Conservation (phyloP, 2,113 vertebrate genomes). For the Catharus fuscescens region DNA sequence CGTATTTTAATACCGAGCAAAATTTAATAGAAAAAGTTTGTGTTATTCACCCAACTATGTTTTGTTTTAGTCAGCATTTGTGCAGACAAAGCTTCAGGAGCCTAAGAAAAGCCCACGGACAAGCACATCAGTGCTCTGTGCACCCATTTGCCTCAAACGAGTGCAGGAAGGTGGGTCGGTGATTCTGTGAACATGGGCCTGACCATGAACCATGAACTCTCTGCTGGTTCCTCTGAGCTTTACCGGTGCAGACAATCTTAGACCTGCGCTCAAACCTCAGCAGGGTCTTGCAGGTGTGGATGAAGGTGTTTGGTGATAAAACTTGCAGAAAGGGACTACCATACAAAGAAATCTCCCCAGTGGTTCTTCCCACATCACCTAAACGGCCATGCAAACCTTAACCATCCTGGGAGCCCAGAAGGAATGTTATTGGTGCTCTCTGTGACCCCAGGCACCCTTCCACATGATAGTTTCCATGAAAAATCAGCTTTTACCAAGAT, state of each 20-base stretch:
- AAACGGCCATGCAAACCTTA: neutral
- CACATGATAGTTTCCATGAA: neutral
- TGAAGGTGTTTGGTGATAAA: neutral
- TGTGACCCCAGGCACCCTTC: neutral
- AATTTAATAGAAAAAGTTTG: slow-evolving; percentile 15
- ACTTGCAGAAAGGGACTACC: neutral
- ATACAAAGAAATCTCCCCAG: neutral
- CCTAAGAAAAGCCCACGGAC: neutral
- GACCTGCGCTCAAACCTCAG: neutral
- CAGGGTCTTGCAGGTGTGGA: neutral
- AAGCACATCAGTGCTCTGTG: neutral
- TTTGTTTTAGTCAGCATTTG: neutral
- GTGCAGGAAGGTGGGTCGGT: neutral
- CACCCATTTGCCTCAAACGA: neutral
- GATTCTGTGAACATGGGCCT: neutral
- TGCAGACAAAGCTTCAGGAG: neutral
- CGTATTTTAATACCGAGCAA: slow-evolving; percentile 40
- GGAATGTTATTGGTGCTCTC: accelerated
- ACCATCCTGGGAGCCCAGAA: neutral
- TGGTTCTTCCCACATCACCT: neutral
- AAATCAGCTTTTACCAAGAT: neutral
- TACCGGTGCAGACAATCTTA: neutral
- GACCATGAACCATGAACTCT: neutral
- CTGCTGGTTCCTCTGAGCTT: neutral
- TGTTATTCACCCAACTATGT: neutral